Evolutionary conservation across 2,797 vertebrate genomes (phyloP).

Genomic region (Ispidina picta): DNA sequence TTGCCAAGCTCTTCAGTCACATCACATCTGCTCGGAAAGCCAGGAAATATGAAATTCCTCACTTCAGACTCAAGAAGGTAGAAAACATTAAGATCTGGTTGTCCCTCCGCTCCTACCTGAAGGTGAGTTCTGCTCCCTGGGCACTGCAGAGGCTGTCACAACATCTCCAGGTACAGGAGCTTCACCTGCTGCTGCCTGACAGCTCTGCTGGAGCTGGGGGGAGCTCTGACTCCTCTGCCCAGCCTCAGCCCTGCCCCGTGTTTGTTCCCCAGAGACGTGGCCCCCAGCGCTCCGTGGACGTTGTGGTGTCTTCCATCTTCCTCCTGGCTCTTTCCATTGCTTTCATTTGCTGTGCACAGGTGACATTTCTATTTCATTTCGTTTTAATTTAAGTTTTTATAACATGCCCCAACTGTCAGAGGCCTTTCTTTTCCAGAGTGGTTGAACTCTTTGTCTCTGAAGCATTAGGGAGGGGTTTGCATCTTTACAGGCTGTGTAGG

Average conservation of each 20-base stretch:
- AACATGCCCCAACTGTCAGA: background rate
- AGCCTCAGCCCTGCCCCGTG: background rate
- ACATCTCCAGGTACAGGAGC: fast-evolving
- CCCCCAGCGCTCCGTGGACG: constrained; percentile 96
- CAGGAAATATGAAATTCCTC: constrained; percentile 96
- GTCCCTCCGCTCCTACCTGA: constrained; percentile 94
- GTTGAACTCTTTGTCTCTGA: background rate
- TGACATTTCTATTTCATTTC: constrained; percentile 65
- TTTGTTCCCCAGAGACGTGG: constrained; percentile 87
- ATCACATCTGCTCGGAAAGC: constrained; percentile 97
- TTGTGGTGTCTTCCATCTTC: constrained; percentile 95
- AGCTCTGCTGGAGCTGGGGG: background rate
- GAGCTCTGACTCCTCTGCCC: too few relatives aligned
- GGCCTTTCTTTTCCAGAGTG: background rate
- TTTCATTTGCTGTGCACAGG: constrained; percentile 97
- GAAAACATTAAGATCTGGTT: constrained; percentile 99
- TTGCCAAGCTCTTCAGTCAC: constrained; percentile 97
- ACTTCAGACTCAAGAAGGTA: constrained; percentile 97
- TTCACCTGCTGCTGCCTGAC: background rate
- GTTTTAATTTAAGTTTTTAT: too few relatives aligned
- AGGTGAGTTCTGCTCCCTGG: constrained; percentile 76
- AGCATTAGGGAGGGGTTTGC: background rate
- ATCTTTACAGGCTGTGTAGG: background rate
- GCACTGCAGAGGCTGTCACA: background rate
- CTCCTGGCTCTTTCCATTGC: constrained; percentile 93